Conservation (phyloP, 2,888 invertebrate genomes). For the Thecophora atra region DNA sequence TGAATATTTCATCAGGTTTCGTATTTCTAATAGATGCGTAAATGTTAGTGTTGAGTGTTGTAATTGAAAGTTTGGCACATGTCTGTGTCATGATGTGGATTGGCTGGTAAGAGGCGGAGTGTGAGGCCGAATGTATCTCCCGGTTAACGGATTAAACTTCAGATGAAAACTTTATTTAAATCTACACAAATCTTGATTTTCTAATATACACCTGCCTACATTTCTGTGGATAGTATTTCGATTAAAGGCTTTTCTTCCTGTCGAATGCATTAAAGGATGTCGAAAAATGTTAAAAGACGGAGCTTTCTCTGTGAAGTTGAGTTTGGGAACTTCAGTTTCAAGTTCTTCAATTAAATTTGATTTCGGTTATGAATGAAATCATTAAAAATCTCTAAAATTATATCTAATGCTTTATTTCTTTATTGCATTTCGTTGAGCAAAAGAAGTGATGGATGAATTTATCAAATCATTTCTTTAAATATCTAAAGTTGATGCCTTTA, state of each 20-base stretch:
- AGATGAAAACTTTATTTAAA: too few species aligned
- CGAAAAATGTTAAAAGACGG: background rate
- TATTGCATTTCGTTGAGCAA: too few species aligned
- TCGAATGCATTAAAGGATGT: background rate
- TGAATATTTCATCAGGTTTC: conserved; percentile 32
- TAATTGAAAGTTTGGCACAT: conserved; percentile 36
- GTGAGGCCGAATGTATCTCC: background rate
- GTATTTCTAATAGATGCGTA: conserved; percentile 31
- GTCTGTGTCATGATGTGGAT: background rate
- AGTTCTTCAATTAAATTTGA: background rate
- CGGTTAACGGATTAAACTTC: too few species aligned
- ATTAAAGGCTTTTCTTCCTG: too few species aligned
- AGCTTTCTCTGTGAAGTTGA: background rate
- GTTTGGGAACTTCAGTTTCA: background rate
- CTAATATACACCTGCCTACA: too few species aligned
- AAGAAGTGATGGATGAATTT: too few species aligned
- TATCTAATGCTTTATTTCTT: too few species aligned
- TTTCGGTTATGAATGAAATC: background rate
- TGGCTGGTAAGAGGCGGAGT: background rate
- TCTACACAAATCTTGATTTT: too few species aligned
- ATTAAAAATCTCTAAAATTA: background rate
- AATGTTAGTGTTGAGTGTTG: conserved; percentile 32
- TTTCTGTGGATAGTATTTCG: too few species aligned
- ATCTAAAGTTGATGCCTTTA: background rate
- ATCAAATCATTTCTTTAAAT: background rate